phyloP scores from a whole-genome alignment of 2,888 invertebrate species.

The Beris morrisii region DNA sequence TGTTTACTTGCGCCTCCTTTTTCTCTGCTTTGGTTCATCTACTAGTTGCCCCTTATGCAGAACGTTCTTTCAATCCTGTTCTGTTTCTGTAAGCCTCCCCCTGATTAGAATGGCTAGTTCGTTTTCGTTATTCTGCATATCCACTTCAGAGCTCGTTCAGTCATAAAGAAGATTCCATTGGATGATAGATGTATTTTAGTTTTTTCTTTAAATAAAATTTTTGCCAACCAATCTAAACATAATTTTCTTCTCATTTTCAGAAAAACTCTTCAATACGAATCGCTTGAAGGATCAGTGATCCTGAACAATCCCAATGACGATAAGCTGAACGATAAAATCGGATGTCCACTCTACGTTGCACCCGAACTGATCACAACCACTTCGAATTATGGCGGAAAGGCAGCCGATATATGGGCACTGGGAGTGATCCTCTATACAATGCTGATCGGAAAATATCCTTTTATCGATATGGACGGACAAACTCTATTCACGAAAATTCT shows the following conservation, averaged over 20 bases:
- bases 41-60: too few relatives aligned
- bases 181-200: too few relatives aligned
- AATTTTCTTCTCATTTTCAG: slow-evolving; percentile 41
- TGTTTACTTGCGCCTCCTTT: too few relatives aligned
- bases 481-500: slow-evolving; percentile 85
- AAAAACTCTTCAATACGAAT: slow-evolving; percentile 54
- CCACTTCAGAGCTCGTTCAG: too few relatives aligned
- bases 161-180: too few relatives aligned
- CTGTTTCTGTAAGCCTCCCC: too few relatives aligned
- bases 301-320: slow-evolving; percentile 51
- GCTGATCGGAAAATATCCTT: slow-evolving; percentile 55
- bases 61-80: too few relatives aligned
- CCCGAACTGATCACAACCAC: slow-evolving; percentile 52
- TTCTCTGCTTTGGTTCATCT: too few relatives aligned
- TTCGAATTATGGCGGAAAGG: slow-evolving; percentile 52
- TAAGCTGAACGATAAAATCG: slow-evolving; percentile 53
- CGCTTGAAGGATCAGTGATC: slow-evolving; percentile 54
- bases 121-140: too few relatives aligned
- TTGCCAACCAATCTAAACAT: too few relatives aligned
- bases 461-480: slow-evolving; percentile 36
- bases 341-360: slow-evolving; percentile 54
- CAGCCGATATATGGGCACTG: slow-evolving; percentile 55
- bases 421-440: slow-evolving; percentile 55
- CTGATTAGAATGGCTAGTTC: too few relatives aligned
- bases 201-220: too few relatives aligned